Evolutionary conservation across 2,113 vertebrate genomes (phyloP).

Genomic region (Dipodomys spectabilis): DNA sequence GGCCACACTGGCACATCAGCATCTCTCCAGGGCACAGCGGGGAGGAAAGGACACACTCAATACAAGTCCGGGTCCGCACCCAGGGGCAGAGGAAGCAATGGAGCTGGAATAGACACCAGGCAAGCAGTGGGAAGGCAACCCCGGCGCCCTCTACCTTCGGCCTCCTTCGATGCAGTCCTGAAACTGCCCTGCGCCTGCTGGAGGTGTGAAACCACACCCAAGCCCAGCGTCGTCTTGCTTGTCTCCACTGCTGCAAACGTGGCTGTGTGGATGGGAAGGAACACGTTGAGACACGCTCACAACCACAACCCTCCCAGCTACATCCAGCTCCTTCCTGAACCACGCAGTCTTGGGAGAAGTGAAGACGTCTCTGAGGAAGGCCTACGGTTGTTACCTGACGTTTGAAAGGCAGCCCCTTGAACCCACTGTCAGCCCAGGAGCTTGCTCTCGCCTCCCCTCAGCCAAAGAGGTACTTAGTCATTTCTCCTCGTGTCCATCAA

Average conservation of each 20-base stretch:
- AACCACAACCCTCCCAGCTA: neutral
- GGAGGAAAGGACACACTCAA: neutral
- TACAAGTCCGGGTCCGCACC: neutral
- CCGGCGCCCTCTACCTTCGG: neutral
- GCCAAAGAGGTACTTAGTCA: slow-evolving; percentile 60
- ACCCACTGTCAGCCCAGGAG: neutral
- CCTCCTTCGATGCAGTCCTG: neutral
- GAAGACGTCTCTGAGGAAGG: neutral
- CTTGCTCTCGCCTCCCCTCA: neutral
- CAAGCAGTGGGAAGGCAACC: neutral
- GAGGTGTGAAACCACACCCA: too few relatives aligned
- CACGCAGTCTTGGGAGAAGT: neutral
- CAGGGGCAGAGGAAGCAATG: neutral
- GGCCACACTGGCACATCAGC: neutral
- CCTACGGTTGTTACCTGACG: slow-evolving; percentile 12
- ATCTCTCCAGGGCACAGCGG: neutral
- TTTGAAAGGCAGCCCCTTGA: slow-evolving; percentile 24
- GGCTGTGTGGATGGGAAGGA: neutral
- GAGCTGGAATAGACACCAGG: neutral
- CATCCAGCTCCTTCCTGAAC: neutral
- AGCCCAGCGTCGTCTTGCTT: neutral
- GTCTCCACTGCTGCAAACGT: neutral
- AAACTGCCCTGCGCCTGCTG: too few relatives aligned
- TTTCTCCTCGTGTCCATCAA: slow-evolving; percentile 72
- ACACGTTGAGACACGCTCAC: neutral